Conservation (phyloP, 2,113 vertebrate species). For the Spilogale gracilis region DNA sequence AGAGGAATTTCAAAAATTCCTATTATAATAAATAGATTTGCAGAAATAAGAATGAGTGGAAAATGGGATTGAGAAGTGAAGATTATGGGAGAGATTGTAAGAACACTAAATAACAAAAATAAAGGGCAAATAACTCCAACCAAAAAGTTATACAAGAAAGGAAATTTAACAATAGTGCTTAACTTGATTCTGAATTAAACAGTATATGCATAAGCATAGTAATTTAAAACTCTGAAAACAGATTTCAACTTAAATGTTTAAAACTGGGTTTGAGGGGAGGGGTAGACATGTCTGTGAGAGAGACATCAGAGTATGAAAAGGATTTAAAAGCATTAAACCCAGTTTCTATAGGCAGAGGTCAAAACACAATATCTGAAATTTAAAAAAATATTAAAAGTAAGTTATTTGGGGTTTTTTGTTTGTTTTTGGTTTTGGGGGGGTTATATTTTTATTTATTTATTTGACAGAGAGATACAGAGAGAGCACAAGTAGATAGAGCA, state of each 20-base stretch:
- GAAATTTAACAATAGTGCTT: background rate
- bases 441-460: no score
- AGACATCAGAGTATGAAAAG: background rate
- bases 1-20: background rate
- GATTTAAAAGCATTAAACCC: background rate
- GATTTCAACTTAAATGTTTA: background rate
- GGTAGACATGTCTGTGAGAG: background rate
- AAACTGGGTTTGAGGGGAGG: background rate
- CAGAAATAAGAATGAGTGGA: background rate
- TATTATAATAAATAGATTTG: background rate
- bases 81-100: background rate
- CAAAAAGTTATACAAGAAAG: background rate
- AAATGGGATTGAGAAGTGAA: background rate
- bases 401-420: background rate
- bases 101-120: constrained; percentile 27
- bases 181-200: background rate
- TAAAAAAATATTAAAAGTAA: background rate
- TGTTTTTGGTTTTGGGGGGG: no score
- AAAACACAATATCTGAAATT: background rate
- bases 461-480: no score
- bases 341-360: background rate
- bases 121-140: background rate
- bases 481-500: no score
- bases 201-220: background rate
- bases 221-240: constrained; percentile 7